Evolutionary conservation across 2,113 vertebrate genomes (phyloP), one percentile per base, ranked within the genome.

Genomic region (Gobio gobio): DNA sequence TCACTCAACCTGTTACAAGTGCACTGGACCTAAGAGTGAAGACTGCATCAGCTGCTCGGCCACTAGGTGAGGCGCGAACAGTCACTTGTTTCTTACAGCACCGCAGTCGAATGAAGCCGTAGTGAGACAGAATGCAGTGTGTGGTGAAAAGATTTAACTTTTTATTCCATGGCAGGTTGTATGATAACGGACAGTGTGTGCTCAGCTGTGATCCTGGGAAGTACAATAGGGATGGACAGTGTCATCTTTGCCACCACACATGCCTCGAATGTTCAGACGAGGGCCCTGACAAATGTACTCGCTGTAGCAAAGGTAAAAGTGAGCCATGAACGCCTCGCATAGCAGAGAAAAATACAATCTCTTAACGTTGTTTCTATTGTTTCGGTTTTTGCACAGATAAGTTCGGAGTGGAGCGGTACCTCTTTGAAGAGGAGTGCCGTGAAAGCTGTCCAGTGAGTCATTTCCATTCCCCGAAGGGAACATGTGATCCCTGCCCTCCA

Each of bases 171-270:
- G 74, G 51, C 93, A 99, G 98, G 90, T 74, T 96, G 73, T 95
- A 96, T 83, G 94, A 98, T 5, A 89, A 95, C 2, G 97, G 97
- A 1, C 70, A 0, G 24, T 99, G 98, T 66, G 81, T 93, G 83
- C 89, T 92, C 22, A 87, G 45, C 20, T 99, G 98, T 79, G 91
- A 93, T 66, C 82, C 54, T 14, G 93, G 95, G 29, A 96, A 95
- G 90, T 98, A 94, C 83, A 90, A 92, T 75, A 91, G 89, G 82
- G 90, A 92, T 43, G 87, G 91, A 18, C 94, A 94, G 40, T 99
- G 97, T 82, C 93, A 93, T 70, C 90, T 87, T 2, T 99, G 98
- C 92, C 97, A 99, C 89, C 93, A 96, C 85, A 97, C 95, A 83
- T 99, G 98, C 91, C 89, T 91, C 0, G 92, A 94, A n/a, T 99